Evolutionary conservation across 2,888 invertebrate genomes (phyloP).

Genomic region (Colletes collaris): DNA sequence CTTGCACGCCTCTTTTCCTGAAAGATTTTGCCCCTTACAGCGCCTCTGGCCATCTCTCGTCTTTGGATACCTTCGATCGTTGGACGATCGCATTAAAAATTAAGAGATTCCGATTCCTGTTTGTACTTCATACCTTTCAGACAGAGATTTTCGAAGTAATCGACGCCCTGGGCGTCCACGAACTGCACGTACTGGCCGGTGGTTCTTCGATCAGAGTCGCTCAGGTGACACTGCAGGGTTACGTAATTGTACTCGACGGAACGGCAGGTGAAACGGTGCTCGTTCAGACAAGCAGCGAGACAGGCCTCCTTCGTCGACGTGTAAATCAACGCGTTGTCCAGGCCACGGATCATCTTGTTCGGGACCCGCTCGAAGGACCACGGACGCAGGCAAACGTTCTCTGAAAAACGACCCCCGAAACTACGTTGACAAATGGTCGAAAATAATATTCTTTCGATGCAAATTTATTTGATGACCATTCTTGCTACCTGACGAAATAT

Average conservation of each 20-base stretch:
- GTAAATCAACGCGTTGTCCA: slow-evolving; percentile 96
- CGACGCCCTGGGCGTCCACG: slow-evolving; percentile 92
- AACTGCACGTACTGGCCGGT: slow-evolving; percentile 95
- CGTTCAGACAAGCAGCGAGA: slow-evolving; percentile 95
- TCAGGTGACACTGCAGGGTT: slow-evolving; percentile 94
- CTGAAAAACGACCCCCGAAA: slow-evolving; percentile 81
- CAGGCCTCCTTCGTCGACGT: slow-evolving; percentile 97
- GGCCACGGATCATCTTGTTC: slow-evolving; percentile 94
- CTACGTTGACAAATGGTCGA: no score
- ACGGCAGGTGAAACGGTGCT: slow-evolving; percentile 96
- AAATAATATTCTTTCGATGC: no score
- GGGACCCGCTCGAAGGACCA: slow-evolving; percentile 97
- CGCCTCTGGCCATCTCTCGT: neutral
- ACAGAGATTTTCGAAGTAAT: slow-evolving; percentile 96
- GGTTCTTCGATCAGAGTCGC: slow-evolving; percentile 94
- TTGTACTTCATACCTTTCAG: slow-evolving; percentile 86
- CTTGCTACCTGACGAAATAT: no score
- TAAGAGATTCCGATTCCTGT: no score
- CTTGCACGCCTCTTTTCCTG: slow-evolving; percentile 92
- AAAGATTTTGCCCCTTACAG: neutral
- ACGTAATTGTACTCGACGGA: slow-evolving; percentile 97
- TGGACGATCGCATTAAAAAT: neutral
- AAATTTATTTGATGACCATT: no score
- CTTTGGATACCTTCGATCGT: neutral
- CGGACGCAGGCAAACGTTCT: slow-evolving; percentile 95